Conservation (phyloP, 2,888 invertebrate genomes). For the Drosophila peninsularis region DNA sequence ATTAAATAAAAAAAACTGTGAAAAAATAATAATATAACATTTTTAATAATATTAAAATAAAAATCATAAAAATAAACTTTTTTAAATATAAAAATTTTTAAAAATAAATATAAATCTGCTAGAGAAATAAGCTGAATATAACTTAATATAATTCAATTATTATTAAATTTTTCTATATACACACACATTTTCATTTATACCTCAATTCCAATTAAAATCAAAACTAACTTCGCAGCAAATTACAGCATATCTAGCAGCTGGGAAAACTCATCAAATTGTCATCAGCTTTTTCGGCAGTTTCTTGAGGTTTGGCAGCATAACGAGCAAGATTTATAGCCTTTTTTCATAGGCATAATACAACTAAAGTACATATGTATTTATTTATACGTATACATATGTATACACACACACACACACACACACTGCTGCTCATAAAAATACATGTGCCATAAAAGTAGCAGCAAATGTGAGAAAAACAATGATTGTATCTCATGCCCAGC, state of each 20-base stretch:
- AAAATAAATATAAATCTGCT: too few species aligned
- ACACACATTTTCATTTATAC: not conserved
- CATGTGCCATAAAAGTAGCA: constrained; percentile 40
- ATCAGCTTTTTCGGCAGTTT: constrained; percentile 7
- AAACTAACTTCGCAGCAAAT: not conserved
- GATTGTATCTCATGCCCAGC: constrained; percentile 31
- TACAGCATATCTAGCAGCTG: not conserved
- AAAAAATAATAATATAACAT: too few species aligned
- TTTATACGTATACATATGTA: not conserved
- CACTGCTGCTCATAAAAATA: constrained; percentile 28
- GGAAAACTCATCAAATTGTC: not conserved
- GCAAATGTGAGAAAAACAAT: constrained; percentile 49
- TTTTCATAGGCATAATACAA: constrained; percentile 33
- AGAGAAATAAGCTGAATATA: not conserved
- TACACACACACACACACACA: not conserved
- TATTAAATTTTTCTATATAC: not conserved
- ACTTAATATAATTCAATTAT: too few species aligned
- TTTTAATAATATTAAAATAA: not conserved
- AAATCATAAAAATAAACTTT: too few species aligned
- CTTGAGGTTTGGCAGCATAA: constrained; percentile 27
- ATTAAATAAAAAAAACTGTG: too few species aligned
- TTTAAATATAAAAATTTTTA: too few species aligned
- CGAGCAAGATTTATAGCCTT: constrained; percentile 47
- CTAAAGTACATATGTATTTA: constrained; percentile 33
- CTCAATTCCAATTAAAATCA: not conserved